phyloP scores from a whole-genome alignment of 2,888 invertebrate species.

The Vanessa cardui region DNA sequence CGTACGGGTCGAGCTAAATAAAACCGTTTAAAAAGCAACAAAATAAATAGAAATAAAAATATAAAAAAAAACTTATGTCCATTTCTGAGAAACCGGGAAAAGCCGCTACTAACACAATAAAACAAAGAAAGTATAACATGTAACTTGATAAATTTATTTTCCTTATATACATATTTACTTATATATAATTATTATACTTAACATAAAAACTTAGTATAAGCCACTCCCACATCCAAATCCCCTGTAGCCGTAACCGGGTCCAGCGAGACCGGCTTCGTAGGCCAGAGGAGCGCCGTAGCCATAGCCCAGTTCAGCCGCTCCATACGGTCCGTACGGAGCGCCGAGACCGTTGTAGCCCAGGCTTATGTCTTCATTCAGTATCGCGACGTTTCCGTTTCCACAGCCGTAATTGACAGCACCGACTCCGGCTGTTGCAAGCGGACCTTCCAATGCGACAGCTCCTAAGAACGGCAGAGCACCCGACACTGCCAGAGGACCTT shows the following conservation, averaged over 20 bases:
- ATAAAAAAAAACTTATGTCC: no score
- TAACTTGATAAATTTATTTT: no score
- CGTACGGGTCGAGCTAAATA: no score
- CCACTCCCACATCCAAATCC: constrained; percentile 31
- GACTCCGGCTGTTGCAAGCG: constrained; percentile 53
- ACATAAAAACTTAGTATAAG: constrained; percentile 12
- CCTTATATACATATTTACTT: no score
- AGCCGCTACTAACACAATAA: no score
- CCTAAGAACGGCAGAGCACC: constrained; percentile 61
- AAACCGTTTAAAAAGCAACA: no score
- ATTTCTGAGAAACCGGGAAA: no score
- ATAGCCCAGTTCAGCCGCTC: constrained; percentile 21
- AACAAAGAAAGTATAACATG: no score
- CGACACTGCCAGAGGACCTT: constrained; percentile 51
- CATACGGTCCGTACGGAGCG: constrained; percentile 23
- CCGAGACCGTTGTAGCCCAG: constrained; percentile 34
- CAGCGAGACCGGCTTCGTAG: constrained; percentile 26
- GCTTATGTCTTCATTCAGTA: constrained; percentile 46
- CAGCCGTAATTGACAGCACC: constrained; percentile 56
- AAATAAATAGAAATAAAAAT: no score
- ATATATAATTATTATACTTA: no score
- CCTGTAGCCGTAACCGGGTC: constrained; percentile 28
- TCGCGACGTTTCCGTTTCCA: constrained; percentile 53
- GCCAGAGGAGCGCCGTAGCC: constrained; percentile 26
- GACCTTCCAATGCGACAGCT: constrained; percentile 55